Conservation (phyloP, 1,140 invertebrate species). For the Drosophila parvula region DNA sequence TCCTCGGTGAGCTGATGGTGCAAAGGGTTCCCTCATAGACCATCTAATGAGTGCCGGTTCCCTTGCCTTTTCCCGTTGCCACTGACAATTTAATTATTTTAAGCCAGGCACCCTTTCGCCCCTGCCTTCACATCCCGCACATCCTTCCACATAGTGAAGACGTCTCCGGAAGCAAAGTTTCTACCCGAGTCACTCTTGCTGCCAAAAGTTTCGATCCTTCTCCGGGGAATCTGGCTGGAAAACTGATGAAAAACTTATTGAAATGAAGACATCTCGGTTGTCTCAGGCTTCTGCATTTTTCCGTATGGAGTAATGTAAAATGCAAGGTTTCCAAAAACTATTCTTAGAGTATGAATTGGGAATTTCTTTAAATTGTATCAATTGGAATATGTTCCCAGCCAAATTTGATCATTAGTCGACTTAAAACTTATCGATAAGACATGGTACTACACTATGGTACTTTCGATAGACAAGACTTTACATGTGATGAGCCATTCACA, state of each 20-base stretch:
- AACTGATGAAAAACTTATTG: slow-evolving; percentile 2
- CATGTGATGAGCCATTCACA: too few species aligned
- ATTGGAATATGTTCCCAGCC: not conserved
- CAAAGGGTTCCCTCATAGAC: slow-evolving; percentile 66
- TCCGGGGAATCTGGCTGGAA: slow-evolving; percentile 9
- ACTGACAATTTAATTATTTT: slow-evolving; percentile 81
- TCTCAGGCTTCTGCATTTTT: not conserved
- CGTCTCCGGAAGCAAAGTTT: slow-evolving; percentile 37
- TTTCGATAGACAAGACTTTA: too few species aligned
- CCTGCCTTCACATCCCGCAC: not conserved
- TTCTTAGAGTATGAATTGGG: not conserved
- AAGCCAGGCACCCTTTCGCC: slow-evolving; percentile 53
- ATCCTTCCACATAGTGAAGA: slow-evolving; percentile 24
- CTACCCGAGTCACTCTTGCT: slow-evolving; percentile 8
- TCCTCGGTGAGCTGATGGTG: slow-evolving; percentile 2
- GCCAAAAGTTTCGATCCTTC: slow-evolving; percentile 25
- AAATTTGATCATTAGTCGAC: not conserved
- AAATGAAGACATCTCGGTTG: slow-evolving; percentile 19
- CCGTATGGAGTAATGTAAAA: not conserved
- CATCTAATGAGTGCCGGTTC: slow-evolving; percentile 56
- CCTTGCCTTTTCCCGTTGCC: slow-evolving; percentile 46
- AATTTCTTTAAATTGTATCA: not conserved
- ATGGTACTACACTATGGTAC: too few species aligned
- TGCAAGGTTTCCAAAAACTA: too few species aligned
- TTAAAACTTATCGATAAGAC: not conserved